Conservation (phyloP, 2,797 vertebrate genomes). For the Eremophila alpestris region DNA sequence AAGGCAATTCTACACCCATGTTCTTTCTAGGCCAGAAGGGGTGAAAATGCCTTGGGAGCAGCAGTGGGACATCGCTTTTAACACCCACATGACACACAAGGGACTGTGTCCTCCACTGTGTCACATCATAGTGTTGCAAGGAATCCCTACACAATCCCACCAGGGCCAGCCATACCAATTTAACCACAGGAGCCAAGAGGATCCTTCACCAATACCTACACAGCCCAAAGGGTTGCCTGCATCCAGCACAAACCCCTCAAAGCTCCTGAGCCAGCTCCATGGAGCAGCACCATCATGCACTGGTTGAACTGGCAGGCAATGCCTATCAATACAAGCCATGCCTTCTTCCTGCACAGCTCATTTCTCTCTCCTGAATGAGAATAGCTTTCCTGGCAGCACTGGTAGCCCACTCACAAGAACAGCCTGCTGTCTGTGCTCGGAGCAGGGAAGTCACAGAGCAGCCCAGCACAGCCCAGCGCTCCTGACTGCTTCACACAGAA, state of each 20-base stretch:
- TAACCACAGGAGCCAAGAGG: not conserved
- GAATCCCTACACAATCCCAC: not conserved
- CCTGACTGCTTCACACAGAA: not conserved
- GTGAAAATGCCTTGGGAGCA: not conserved
- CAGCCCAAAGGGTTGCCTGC: not conserved
- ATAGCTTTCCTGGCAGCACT: slow-evolving; percentile 47
- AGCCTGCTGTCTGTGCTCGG: slow-evolving; percentile 32
- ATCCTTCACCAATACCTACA: not conserved
- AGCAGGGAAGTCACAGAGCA: not conserved
- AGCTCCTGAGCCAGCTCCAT: not conserved
- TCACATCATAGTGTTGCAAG: not conserved
- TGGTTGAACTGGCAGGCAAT: not conserved
- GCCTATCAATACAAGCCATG: not conserved
- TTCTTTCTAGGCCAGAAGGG: not conserved
- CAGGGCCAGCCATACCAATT: not conserved
- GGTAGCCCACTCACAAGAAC: slow-evolving; percentile 53
- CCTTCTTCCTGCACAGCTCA: slow-evolving; percentile 40
- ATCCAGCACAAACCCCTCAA: not conserved
- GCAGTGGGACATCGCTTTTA: not conserved
- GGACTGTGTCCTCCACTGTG: not conserved
- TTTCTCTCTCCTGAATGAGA: slow-evolving; percentile 52
- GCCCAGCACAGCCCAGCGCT: not conserved
- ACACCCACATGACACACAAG: not conserved
- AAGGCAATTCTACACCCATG: not conserved
- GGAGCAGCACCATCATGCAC: not conserved